Percentiles rank a stretch among this genome's conserved stretches.
Evolutionary conservation across 2,113 vertebrate genomes (phyloP).

Genomic region (Poeciliopsis turrubarensis): DNA sequence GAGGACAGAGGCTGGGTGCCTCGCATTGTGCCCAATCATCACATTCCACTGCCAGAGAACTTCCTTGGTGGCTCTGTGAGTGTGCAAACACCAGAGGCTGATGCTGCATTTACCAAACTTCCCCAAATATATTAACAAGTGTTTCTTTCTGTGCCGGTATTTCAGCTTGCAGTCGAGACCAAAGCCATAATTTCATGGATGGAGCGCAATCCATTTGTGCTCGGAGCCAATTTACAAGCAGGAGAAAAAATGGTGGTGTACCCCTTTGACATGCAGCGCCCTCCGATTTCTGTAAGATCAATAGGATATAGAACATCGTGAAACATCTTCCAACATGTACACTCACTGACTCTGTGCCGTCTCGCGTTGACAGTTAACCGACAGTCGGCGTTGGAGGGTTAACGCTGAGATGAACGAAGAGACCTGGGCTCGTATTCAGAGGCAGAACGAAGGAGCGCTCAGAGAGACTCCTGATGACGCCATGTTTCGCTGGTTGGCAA

Average conservation of each 20-base stretch:
- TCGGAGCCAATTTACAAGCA: slow-evolving; percentile 94
- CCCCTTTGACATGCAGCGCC: slow-evolving; percentile 79
- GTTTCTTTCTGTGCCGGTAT: not conserved
- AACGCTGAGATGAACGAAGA: slow-evolving; percentile 79
- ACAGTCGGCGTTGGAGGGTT: slow-evolving; percentile 58
- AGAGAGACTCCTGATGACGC: slow-evolving; percentile 87
- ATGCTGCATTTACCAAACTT: no score
- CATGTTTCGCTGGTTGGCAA: slow-evolving; percentile 95
- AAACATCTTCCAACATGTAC: not conserved
- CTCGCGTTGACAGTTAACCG: slow-evolving; percentile 23
- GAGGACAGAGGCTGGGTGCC: slow-evolving; percentile 90
- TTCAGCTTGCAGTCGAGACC: slow-evolving; percentile 89
- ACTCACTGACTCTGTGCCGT: not conserved
- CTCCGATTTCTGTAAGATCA: slow-evolving; percentile 60
- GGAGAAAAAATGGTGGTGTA: slow-evolving; percentile 92
- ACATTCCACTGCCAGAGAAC: slow-evolving; percentile 89
- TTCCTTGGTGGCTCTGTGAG: slow-evolving; percentile 82
- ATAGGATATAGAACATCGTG: not conserved
- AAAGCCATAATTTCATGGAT: slow-evolving; percentile 92
- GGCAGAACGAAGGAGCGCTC: slow-evolving; percentile 76
- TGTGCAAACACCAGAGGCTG: not conserved
- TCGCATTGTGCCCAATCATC: slow-evolving; percentile 87
- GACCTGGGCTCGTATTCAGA: slow-evolving; percentile 79
- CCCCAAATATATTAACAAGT: rapidly evolving
- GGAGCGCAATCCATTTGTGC: slow-evolving; percentile 91